Evolutionary conservation across 2,113 vertebrate genomes (phyloP), one percentile per base, ranked within the genome.

Genomic region (Amphiprion percula): DNA sequence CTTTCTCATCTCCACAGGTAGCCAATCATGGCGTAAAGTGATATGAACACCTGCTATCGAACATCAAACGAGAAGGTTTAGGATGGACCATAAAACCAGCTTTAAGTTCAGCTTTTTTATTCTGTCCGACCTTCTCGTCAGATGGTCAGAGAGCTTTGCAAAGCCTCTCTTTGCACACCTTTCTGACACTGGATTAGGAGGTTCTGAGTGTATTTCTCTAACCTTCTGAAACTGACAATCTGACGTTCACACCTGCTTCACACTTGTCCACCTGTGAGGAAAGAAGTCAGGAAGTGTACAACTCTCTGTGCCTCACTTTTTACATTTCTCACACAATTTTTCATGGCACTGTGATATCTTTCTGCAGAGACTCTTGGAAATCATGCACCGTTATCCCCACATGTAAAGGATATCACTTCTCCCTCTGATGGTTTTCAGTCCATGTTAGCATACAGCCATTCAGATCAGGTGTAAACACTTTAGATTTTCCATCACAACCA

Each of bases 401-500:
- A 44, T 12, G 49, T 52, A 52, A 10, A n/a, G 1, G 19, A 19
- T 21, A 52, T 21, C 49, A 9, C 6, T n/a, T 21, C 12, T 15
- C 12, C 41, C 12, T 44, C 41, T 15, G 41, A 44, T 1, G 41
- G 41, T 52, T 52, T 52, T n/a, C 49, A 50, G 7, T 7, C 49
- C 5, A 4, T 2, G 11, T 8, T 15, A 4, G 4, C 3, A 12
- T 15, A 12, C 12, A 44, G 41, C 12, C 6, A 28, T n/a, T 55
- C 54, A 70, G 55, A 59, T 44, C 17, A 58, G 26, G 19, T 59
- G 16, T 17, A 58, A 47, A 23, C 68, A 33, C 23, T 58, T 49
- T 70, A 16, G 28, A 54, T 54, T 55, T 55, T 41, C 10, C 3
- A 26, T 4, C 23, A 55, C 49, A n/a, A 9, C 49, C 1, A 26